Evolutionary conservation across 2,888 invertebrate genomes (phyloP).

Genomic region (Liopterus haemorrhoidalis): DNA sequence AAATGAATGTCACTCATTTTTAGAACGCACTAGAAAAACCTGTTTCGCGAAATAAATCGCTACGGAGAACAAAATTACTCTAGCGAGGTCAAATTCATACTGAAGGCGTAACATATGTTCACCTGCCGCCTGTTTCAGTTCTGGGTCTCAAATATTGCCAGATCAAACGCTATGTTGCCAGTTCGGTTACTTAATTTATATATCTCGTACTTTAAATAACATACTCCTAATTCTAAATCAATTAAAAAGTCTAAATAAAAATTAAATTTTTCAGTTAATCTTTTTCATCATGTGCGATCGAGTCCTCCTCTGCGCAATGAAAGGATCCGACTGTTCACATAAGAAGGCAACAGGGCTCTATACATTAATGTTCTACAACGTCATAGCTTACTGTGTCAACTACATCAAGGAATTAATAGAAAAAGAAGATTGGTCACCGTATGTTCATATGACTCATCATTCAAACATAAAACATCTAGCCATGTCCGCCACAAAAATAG

Average conservation of each 20-base stretch:
- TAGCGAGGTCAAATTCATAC: no score
- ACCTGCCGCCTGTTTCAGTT: no score
- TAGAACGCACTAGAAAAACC: no score
- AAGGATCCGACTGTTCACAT: conserved; percentile 44
- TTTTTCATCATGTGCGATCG: conserved; percentile 69
- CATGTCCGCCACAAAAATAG: conserved; percentile 75
- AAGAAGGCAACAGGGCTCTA: conserved; percentile 61
- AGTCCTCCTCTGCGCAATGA: conserved; percentile 50
- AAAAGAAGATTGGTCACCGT: conserved; percentile 72
- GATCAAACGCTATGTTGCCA: no score
- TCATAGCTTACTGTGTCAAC: conserved; percentile 68
- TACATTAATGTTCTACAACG: conserved; percentile 77
- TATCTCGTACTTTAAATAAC: no score
- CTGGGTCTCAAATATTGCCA: no score
- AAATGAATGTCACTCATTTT: no score
- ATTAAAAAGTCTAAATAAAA: conserved; percentile 5
- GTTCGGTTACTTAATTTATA: no score
- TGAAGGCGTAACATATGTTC: no score
- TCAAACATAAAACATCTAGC: conserved; percentile 71
- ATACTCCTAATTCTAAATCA: no score
- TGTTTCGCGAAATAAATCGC: no score
- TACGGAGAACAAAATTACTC: no score
- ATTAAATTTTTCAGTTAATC: conserved; percentile 51
- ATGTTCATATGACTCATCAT: conserved; percentile 66
- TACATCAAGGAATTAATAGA: conserved; percentile 68